A percentile compares a stretch with the other conserved stretches of the same genome.
These are phyloP conservation scores for Nymphalis polychloros DNA, from an alignment of 2,888 invertebrate species.

Conservation along the genomic window DNA sequence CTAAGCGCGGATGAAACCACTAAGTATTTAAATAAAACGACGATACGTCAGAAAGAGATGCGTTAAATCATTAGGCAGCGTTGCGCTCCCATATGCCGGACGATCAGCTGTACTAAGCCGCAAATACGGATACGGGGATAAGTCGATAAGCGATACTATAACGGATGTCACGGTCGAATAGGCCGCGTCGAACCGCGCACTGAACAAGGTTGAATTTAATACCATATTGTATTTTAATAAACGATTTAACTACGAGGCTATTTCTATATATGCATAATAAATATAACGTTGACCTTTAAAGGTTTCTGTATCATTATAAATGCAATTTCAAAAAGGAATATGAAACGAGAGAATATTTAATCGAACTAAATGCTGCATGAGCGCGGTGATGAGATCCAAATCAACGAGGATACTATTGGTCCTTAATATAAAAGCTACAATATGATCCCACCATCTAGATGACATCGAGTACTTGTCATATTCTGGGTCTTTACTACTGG, in stretches of 20 bases:
- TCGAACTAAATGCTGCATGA: too few species aligned
- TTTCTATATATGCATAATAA: conserved; percentile 13
- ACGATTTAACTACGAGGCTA: conserved; percentile 18
- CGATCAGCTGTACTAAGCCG: conserved; percentile 17
- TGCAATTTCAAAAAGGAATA: background rate
- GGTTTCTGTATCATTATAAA: conserved; percentile 2
- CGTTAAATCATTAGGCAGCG: background rate
- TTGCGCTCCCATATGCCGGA: background rate
- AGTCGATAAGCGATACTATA: conserved; percentile 44
- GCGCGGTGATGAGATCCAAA: too few species aligned
- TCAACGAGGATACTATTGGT: too few species aligned
- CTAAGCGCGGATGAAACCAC: too few species aligned
- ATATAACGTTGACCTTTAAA: conserved; percentile 13
- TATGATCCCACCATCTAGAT: too few species aligned
- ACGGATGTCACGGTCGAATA: conserved; percentile 48
- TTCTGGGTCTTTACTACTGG: too few species aligned
- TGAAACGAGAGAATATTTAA: background rate
- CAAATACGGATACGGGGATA: conserved; percentile 39
- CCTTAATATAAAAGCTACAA: too few species aligned
- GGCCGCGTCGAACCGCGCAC: conserved; percentile 39
- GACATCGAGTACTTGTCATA: too few species aligned
- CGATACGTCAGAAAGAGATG: too few species aligned
- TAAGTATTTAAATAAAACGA: too few species aligned
- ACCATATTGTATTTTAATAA: conserved; percentile 38
- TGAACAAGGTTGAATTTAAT: conserved; percentile 40